These are phyloP conservation scores for Laticauda laticaudata DNA, from an alignment of 2,113 vertebrate genomes.

Conservation along the genomic window DNA sequence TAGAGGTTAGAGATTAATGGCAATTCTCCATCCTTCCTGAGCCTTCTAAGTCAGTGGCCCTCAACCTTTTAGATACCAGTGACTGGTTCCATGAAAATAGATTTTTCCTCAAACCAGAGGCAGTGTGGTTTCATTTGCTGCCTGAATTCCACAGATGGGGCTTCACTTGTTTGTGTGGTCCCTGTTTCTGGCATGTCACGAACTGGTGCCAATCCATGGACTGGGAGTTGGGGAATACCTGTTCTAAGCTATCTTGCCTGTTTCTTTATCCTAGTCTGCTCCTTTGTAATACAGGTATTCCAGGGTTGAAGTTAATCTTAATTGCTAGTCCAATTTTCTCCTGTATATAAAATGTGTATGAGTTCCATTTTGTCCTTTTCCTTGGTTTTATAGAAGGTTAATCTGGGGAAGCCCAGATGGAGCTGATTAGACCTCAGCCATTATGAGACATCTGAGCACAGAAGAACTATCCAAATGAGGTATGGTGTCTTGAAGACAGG, in stretches of 20 bases:
- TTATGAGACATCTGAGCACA: not conserved
- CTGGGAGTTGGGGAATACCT: no score
- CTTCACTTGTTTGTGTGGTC: no score
- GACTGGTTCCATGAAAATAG: accelerated
- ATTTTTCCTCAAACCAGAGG: no score
- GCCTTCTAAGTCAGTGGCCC: not conserved
- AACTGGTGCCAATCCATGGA: no score
- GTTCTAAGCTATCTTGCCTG: not conserved
- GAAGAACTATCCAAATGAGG: not conserved
- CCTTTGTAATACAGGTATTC: not conserved
- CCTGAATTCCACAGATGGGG: no score
- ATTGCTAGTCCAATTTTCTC: not conserved
- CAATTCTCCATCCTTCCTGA: not conserved
- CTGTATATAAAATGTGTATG: not conserved
- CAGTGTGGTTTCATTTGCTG: no score
- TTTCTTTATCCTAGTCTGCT: not conserved
- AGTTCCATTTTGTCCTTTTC: not conserved
- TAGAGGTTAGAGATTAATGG: not conserved
- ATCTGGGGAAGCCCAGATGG: not conserved
- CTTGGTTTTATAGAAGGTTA: not conserved
- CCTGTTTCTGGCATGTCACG: no score
- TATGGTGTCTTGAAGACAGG: not conserved
- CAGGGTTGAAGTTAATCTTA: not conserved
- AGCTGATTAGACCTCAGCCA: not conserved
- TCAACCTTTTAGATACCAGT: no score